Conservation (phyloP, 2,113 vertebrate genomes). For the Proterorhinus semilunaris region DNA sequence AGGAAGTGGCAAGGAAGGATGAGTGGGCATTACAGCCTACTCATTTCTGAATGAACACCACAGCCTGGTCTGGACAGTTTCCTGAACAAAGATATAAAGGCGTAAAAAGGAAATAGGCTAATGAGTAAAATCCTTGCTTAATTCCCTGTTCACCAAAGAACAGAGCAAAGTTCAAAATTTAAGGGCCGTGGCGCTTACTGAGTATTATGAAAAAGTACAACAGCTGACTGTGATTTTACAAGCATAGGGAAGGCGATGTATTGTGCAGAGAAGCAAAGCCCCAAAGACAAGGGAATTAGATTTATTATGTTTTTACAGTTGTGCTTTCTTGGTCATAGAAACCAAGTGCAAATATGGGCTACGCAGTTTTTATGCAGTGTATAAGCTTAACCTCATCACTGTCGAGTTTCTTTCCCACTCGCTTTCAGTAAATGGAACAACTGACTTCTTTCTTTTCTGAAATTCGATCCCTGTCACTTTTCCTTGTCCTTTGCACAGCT, state of each 20-base stretch:
- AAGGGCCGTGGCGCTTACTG: not conserved
- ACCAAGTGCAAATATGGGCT: constrained; percentile 26
- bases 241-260: not conserved
- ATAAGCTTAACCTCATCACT: constrained; percentile 57
- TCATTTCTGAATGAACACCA: constrained; percentile 24
- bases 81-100: constrained; percentile 25
- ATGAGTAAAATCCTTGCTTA: constrained; percentile 36
- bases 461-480: constrained; percentile 48
- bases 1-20: constrained; percentile 22
- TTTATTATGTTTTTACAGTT: not conserved
- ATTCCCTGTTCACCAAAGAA: constrained; percentile 49
- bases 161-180: not conserved
- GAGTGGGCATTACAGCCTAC: constrained; percentile 3
- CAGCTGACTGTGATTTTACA: not conserved
- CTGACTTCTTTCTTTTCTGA: constrained; percentile 60
- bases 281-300: not conserved
- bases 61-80: constrained; percentile 25
- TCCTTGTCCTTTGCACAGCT: constrained; percentile 52
- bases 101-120: constrained; percentile 54
- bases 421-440: constrained; percentile 66
- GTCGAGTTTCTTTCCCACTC: constrained; percentile 70
- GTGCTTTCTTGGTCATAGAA: constrained; percentile 21
- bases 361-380: constrained; percentile 32
- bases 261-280: constrained; percentile 8
- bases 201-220: not conserved